Percentiles rank a stretch among this genome's conserved stretches.
These are phyloP conservation scores for Chionomys nivalis DNA, from an alignment of 2,113 vertebrate species.

Conservation along the genomic window DNA sequence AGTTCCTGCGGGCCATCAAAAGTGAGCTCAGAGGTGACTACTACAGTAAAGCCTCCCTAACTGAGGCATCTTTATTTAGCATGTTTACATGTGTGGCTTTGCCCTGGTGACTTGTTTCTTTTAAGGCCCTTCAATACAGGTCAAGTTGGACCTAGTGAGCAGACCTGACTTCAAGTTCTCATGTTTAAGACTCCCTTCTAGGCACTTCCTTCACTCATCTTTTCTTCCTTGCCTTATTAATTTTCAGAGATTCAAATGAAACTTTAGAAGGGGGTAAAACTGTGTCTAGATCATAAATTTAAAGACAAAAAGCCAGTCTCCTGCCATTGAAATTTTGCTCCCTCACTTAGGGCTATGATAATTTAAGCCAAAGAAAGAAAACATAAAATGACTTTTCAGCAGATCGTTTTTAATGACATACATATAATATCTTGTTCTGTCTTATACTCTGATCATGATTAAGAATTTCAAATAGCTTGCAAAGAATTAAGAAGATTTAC, in stretches of 20 bases:
- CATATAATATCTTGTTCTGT: slow-evolving; percentile 72
- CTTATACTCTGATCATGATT: slow-evolving; percentile 71
- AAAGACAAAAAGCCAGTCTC: not conserved
- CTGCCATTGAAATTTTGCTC: not conserved
- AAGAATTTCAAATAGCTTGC: slow-evolving; percentile 76
- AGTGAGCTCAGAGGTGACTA: not conserved
- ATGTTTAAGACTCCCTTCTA: not conserved
- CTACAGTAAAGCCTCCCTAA: not conserved
- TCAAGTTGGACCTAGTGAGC: not conserved
- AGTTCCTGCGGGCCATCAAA: not conserved
- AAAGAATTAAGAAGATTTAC: slow-evolving; percentile 79
- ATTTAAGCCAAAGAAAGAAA: slow-evolving; percentile 61
- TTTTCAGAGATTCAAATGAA: slow-evolving; percentile 33
- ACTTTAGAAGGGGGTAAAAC: not conserved
- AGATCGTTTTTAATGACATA: slow-evolving; percentile 68
- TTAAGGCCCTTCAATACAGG: not conserved
- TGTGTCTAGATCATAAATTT: not conserved
- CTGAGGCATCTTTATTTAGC: not conserved
- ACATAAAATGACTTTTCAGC: slow-evolving; percentile 67
- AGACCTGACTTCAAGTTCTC: not conserved
- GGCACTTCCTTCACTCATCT: not conserved
- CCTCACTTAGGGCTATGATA: not conserved
- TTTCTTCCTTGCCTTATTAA: not conserved
- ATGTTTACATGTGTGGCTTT: not conserved
- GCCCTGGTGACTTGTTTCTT: not conserved